Base-by-base conservation (phyloP, 1,140 invertebrate species). In the Sitophilus oryzae region DNA sequence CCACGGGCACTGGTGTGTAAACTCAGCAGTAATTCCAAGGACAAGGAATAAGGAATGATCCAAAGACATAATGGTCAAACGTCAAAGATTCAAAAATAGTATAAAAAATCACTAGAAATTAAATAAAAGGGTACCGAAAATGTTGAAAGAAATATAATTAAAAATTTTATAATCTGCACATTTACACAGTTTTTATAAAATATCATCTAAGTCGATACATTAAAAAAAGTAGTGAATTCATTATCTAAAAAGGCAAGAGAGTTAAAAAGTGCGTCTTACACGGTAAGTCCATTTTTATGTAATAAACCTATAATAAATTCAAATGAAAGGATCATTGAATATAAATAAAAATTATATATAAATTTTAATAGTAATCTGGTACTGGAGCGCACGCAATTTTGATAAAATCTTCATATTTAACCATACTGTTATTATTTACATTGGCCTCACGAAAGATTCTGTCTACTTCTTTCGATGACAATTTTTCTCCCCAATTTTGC, bases 401-500 rank as follows among this genome's bases (percentile, higher is more conserved):
- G 0, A 96, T 85, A 74, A 97, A 95, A 67, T 95, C 91, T 65
- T 92, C 85, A 69, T 96, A 96, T 35, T 85, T 84, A 0, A 96
- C 85, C 9, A 83, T 81, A 14, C 88, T 90, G 66, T 83, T 88
- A 23, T 85, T 81, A 2, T 82, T 80, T 3, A 96, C 87, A 70
- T 94, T 93, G 0, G 92, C 91, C 73, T 97, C 94, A 14, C 90
- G 77, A 66, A 96, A 94, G 48, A 96, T 90, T 52, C 92, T 88
- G 64, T 96, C 92, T 30, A 96, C 90, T 85, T 96, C 93, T 73
- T 88, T 85, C n/a, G 81, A 77, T 16, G 86, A 92, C 14, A 97
- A 76, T 59, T 86, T 86, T 74, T 96, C 93, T 22, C 93, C 93
- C 88, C 93, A 95, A 54, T 86, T 84, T 64, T 90, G 82, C 11